Conservation (phyloP, 2,888 invertebrate genomes). For the Frankliniella fusca region DNA sequence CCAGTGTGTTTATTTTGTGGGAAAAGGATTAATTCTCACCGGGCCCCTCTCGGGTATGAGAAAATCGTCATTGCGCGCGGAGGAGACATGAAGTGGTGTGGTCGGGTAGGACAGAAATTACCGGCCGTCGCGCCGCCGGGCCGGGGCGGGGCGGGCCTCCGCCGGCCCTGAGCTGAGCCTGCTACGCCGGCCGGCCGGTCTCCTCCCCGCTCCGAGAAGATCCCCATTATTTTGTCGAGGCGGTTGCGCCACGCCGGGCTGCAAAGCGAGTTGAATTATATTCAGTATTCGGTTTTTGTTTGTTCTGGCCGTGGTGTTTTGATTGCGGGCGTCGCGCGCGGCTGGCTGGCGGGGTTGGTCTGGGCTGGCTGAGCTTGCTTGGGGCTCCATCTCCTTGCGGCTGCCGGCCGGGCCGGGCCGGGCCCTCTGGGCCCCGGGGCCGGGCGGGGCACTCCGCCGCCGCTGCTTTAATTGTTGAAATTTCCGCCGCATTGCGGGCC, state of each 20-base stretch:
- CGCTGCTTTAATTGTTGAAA: conserved; percentile 23
- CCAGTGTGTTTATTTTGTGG: conserved; percentile 8
- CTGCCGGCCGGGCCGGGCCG: too few species aligned
- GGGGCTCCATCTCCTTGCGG: too few species aligned
- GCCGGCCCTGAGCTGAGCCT: too few species aligned
- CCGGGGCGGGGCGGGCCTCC: too few species aligned
- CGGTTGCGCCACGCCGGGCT: background rate
- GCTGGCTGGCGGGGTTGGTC: too few species aligned
- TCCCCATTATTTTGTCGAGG: too few species aligned
- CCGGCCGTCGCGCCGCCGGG: too few species aligned
- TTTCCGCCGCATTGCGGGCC: conserved; percentile 12
- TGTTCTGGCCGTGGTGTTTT: background rate
- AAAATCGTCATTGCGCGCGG: background rate
- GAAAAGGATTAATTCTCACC: background rate
- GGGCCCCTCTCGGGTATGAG: background rate
- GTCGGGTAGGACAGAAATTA: background rate
- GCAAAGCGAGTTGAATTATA: background rate
- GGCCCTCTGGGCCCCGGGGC: too few species aligned
- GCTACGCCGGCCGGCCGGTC: too few species aligned
- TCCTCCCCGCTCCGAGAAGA: too few species aligned
- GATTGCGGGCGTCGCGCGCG: background rate
- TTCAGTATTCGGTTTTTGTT: background rate
- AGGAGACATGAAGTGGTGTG: background rate
- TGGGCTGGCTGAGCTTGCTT: too few species aligned
- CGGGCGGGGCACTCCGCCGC: background rate